phyloP scores from a whole-genome alignment of 2,888 invertebrate genomes.

The Pomacea canaliculata region DNA sequence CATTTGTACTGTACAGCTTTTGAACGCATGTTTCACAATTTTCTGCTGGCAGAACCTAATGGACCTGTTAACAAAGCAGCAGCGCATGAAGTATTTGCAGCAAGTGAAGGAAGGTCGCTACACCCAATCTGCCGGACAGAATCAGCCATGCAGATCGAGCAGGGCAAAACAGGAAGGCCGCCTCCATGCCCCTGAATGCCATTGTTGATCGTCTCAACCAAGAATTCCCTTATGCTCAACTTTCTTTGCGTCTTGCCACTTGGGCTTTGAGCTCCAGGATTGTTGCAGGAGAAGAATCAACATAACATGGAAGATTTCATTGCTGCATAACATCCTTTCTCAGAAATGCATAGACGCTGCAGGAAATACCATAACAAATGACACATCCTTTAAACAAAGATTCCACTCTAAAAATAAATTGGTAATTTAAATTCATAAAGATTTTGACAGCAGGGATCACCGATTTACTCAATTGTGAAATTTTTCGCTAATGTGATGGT shows the following conservation, averaged over 20 bases:
- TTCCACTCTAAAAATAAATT: too few species aligned
- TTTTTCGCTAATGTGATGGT: too few species aligned
- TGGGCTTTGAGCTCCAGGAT: constrained; percentile 47
- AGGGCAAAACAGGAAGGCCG: constrained; percentile 64
- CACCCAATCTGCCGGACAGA: constrained; percentile 61
- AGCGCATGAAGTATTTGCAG: constrained; percentile 67
- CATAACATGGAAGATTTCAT: too few species aligned
- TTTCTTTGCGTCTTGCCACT: constrained; percentile 58
- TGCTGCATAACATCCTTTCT: too few species aligned
- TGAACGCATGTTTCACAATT: not conserved
- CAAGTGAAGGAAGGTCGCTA: constrained; percentile 69
- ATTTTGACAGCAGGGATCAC: too few species aligned
- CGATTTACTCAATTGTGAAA: too few species aligned
- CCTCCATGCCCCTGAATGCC: constrained; percentile 62
- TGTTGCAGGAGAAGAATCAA: constrained; percentile 29
- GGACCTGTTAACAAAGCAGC: constrained; percentile 64
- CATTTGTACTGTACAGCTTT: not conserved
- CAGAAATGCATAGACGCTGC: too few species aligned
- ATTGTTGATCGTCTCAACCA: constrained; percentile 67
- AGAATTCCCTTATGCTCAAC: constrained; percentile 67
- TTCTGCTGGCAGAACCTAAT: constrained; percentile 57
- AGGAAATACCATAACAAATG: too few species aligned
- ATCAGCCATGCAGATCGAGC: constrained; percentile 62
- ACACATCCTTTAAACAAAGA: too few species aligned
- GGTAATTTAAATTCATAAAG: too few species aligned